Base-by-base conservation (phyloP, 2,797 vertebrate species). In the Coendou prehensilis region DNA sequence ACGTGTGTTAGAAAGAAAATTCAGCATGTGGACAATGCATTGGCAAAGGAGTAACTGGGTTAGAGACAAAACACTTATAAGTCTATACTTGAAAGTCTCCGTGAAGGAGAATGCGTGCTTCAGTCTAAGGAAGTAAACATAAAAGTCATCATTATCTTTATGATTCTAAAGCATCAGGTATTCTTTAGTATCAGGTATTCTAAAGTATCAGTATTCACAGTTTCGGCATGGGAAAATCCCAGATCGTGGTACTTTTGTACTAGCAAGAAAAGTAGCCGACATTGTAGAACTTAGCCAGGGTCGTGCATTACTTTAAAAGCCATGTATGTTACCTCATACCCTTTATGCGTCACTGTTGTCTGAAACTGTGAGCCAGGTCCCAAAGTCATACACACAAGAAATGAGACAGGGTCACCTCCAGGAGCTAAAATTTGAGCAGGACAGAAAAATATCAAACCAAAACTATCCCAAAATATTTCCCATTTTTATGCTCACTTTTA, bases 81-180 rank as follows among this genome's bases (percentile, higher is more conserved):
- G 57, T 18, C 73, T 75, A 6, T 26, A 37, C 59, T 22, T 86
- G 79, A 33, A 88, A 96, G 85, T 88, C 33, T n/a, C 63, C 41
- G 30, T 26, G 37, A 71, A 67, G 84, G 57, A 83, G 61, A 80
- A 87, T 13, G 9, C 52, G 54, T 28, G 57, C 45, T 82, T 90
- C 26, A 79, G 41, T 64, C 41, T 47, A 82, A 75, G 30, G 47
- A 92, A 17, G 5, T 13, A 18, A 86, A 76, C n/a, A 76, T 3
- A n/a, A 91, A 93, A 41, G 11, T 59, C 75, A 37, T 15, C n/a
- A 2, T 78, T 83, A 90, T 88, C 81, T 67, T 93, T 80, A 82
- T 81, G 80, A 75, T 14, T 84, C 56, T 23, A 59, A 90, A 80
- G 81, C 45, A 52, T 22, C 26, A 54, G 20, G 13, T 30, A 63